These are phyloP conservation scores for Passer montanus DNA, from an alignment of 2,113 vertebrate genomes.

Conservation along the genomic window DNA sequence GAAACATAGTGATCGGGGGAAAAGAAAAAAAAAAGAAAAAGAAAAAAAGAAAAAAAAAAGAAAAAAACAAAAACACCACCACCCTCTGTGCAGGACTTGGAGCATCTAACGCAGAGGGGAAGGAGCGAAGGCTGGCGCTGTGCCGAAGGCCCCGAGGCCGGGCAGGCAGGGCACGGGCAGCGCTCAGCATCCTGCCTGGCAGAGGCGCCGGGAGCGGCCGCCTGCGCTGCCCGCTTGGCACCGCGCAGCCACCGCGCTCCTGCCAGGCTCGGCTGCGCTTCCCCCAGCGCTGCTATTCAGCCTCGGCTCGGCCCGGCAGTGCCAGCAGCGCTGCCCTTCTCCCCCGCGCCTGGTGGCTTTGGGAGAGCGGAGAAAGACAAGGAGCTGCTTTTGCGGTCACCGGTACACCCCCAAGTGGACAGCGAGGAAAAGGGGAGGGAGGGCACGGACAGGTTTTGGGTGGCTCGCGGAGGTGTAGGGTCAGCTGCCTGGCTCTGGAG, in stretches of 20 bases:
- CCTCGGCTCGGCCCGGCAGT: not conserved
- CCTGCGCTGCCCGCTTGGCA: not conserved
- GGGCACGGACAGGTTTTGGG: not conserved
- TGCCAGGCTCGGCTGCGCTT: not conserved
- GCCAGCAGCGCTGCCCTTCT: not conserved
- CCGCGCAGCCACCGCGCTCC: not conserved
- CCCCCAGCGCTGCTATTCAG: not conserved
- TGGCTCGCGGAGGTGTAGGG: not conserved
- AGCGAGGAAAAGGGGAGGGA: not conserved
- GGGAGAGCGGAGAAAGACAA: not conserved
- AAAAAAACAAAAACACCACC: no score
- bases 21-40: no score
- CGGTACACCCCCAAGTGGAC: conserved; percentile 18
- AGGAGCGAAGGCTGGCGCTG: not conserved
- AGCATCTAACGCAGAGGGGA: not conserved
- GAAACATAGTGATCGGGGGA: rapidly evolving
- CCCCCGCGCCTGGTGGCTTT: not conserved
- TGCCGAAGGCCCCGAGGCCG: not conserved
- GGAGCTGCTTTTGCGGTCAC: not conserved
- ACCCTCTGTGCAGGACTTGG: not conserved
- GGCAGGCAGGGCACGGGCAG: not conserved
- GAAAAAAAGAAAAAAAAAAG: no score
- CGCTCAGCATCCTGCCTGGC: not conserved
- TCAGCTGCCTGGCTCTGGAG: not conserved
- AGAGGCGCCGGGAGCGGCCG: not conserved